Base-by-base conservation (phyloP, 2,888 invertebrate genomes). In the Glyphotaelius pellucidus region DNA sequence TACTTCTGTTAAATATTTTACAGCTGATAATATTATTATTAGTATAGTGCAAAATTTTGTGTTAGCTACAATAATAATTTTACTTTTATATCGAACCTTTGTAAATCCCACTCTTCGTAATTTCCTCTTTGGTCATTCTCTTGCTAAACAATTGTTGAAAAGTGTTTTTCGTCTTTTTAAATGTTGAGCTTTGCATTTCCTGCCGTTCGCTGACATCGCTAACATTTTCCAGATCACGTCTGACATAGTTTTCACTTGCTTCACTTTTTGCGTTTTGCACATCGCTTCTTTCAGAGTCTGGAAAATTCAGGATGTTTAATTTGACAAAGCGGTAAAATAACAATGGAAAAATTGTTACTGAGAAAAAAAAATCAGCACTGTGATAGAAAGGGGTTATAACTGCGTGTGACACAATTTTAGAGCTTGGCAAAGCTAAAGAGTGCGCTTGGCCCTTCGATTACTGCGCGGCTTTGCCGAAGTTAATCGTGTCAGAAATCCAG, bases 61-160 rank as follows among this genome's bases (percentile, higher is more conserved):
- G 67, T 67, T 67, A 67, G n/a, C 67, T 25, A 67, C 67, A 67
- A n/a, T 7, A 67, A 67, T 67, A 67, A 67, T 67, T 25, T 67
- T 9, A 25, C 25, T 67, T 67, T 67, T n/a, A 67, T 67, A n/a
- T 89, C 88, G 88, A 79, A 89, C 88, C 88, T 89, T 89, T 89
- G 32, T 89, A 89, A 80, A 89, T 89, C 80, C 88, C 88, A 35
- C 14, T 80, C 79, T 35, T 35, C 1, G 88, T 89, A 30, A 89
- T 89, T n/a, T 89, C 88, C 35, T 89, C 88, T 35, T 80, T 89
- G 88, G 88, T 35, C 38, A 38, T 89, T 80, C 80, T 25, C 38
- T 89, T 89, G 38, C 79, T 80, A 11, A 89, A 80, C 9, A 89
- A 89, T 1, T 38, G 35, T 25, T 89, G 88, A 11, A 89, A n/a